phyloP scores from a whole-genome alignment of 2,888 invertebrate species.

The Keiferia lycopersicella region DNA sequence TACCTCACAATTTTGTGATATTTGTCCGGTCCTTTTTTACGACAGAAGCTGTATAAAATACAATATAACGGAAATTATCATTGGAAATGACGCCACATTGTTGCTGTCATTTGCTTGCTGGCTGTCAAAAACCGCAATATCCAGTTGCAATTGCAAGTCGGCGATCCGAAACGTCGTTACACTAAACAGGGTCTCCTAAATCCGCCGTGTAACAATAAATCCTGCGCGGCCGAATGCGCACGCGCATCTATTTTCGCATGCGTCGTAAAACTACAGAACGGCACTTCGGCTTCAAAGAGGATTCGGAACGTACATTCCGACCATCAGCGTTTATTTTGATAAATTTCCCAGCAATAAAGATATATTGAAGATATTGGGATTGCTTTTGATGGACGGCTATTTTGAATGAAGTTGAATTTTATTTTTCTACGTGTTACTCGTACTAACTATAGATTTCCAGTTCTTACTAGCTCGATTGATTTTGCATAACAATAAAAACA shows the following conservation, averaged over 20 bases:
- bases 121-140: too few species aligned
- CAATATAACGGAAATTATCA: too few species aligned
- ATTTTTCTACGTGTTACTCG: not conserved
- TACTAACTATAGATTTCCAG: too few species aligned
- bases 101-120: too few species aligned
- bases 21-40: too few species aligned
- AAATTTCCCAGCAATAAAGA: slow-evolving; percentile 22
- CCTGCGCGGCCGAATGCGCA: slow-evolving; percentile 8
- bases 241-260: slow-evolving; percentile 28
- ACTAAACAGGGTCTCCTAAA: not conserved
- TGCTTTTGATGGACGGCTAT: not conserved
- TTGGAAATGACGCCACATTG: too few species aligned
- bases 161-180: not conserved
- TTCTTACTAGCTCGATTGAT: too few species aligned
- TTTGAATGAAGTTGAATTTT: not conserved
- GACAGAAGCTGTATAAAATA: too few species aligned
- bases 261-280: slow-evolving; percentile 30
- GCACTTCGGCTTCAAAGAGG: slow-evolving; percentile 28
- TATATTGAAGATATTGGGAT: not conserved
- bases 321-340: slow-evolving; percentile 24
- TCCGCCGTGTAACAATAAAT: slow-evolving; percentile 17
- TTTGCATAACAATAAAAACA: too few species aligned
- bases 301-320: slow-evolving; percentile 6
- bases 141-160: not conserved
- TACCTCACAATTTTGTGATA: too few species aligned